A percentile compares a stretch with the other conserved stretches of the same genome.
These are phyloP conservation scores for Zele albiditarsus DNA, from an alignment of 2,888 invertebrate species.

Conservation along the genomic window DNA sequence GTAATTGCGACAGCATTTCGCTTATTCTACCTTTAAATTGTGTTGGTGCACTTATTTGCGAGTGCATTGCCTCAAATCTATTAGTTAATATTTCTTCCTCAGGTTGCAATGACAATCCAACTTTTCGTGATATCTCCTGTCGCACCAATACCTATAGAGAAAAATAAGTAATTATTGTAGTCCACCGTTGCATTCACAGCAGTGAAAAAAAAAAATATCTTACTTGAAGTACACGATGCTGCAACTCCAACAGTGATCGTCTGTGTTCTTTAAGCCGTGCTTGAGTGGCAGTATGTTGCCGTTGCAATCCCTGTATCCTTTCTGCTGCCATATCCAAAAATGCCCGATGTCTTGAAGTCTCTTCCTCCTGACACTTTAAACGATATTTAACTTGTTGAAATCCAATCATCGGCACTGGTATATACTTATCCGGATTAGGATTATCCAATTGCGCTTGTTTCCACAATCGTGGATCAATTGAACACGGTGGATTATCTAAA, in stretches of 20 bases:
- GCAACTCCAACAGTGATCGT: conserved; percentile 85
- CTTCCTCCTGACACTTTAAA: conserved; percentile 87
- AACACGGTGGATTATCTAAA: conserved; percentile 89
- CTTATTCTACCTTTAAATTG: conserved; percentile 95
- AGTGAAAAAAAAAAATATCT: conserved; percentile 32
- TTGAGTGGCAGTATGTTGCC: conserved; percentile 85
- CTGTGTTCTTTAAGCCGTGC: conserved; percentile 89
- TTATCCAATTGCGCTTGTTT: conserved; percentile 96
- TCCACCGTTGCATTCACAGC: too few species aligned
- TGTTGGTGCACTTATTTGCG: conserved; percentile 91
- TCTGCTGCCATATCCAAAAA: conserved; percentile 86
- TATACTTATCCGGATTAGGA: conserved; percentile 90
- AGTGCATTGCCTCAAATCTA: conserved; percentile 88
- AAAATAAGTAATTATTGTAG: neutral
- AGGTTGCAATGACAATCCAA: conserved; percentile 88
- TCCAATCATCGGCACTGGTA: conserved; percentile 96
- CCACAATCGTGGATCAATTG: conserved; percentile 96
- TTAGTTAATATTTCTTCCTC: conserved; percentile 94
- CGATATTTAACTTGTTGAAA: conserved; percentile 88
- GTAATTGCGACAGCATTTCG: conserved; percentile 91
- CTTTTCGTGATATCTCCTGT: conserved; percentile 91
- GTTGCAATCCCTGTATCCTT: conserved; percentile 85
- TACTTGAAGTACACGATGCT: conserved; percentile 89
- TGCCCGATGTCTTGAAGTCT: conserved; percentile 86
- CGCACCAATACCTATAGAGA: conserved; percentile 83